Evolutionary conservation across 2,113 vertebrate species (phyloP).

Genomic region (Hippolais icterina): DNA sequence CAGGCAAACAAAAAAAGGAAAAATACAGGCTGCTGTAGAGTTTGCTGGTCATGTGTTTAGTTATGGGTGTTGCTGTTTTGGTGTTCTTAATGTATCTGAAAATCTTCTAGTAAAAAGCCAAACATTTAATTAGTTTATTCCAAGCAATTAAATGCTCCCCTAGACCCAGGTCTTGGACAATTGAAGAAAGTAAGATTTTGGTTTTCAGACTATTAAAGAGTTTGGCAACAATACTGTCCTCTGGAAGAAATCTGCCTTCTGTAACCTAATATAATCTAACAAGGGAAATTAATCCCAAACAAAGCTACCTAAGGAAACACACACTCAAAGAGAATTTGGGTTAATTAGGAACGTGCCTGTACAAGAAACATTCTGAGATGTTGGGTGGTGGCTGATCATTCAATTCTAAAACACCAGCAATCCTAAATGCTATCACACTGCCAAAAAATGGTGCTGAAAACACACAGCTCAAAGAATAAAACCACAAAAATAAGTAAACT

Average conservation of each 20-base stretch:
- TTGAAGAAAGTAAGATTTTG: background rate
- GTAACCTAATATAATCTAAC: background rate
- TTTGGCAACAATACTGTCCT: background rate
- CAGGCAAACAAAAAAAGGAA: background rate
- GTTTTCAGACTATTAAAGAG: background rate
- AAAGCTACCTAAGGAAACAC: background rate
- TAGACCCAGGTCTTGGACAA: background rate
- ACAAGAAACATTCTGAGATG: background rate
- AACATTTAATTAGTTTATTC: background rate
- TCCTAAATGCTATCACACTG: background rate
- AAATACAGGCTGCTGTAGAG: background rate
- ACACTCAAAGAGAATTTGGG: background rate
- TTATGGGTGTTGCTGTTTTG: background rate
- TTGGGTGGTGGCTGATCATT: background rate
- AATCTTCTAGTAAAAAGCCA: background rate
- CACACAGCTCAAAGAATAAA: background rate
- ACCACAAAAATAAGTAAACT: background rate
- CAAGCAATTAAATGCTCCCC: background rate
- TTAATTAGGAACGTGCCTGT: fast-evolving
- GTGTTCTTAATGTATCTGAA: background rate
- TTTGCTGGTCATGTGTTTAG: background rate
- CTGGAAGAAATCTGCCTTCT: background rate
- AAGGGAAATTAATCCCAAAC: background rate
- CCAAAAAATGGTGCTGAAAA: background rate
- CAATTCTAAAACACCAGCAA: background rate